Evolutionary conservation across 2,797 vertebrate species (phyloP).

Genomic region (Ciconia nigra): DNA sequence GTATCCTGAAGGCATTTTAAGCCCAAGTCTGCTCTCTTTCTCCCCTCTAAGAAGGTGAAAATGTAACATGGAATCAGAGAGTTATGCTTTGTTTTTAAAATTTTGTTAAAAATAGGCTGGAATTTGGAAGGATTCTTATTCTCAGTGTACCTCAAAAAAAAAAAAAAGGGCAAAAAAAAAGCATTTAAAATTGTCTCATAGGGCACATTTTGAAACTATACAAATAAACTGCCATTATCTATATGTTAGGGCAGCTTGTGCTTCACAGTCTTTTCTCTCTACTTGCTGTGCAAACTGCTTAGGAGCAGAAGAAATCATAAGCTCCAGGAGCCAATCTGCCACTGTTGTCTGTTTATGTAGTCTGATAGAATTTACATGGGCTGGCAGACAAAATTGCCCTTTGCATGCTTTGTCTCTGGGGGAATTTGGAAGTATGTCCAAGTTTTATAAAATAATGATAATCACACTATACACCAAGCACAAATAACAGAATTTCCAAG

Average conservation of each 20-base stretch:
- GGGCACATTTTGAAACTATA: background rate
- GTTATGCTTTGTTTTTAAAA: background rate
- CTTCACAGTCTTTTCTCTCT: background rate
- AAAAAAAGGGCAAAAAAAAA: background rate
- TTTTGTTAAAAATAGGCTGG: background rate
- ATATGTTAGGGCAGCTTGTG: background rate
- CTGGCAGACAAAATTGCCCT: conserved; percentile 44
- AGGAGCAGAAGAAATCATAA: background rate
- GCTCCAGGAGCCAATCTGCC: conserved; percentile 39
- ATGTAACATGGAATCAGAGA: background rate
- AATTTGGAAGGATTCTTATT: background rate
- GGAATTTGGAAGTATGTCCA: conserved; percentile 12
- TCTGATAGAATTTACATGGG: conserved; percentile 26
- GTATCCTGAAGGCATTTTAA: background rate
- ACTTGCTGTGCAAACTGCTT: background rate
- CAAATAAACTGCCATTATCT: background rate
- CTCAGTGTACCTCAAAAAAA: background rate
- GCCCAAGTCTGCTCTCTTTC: background rate
- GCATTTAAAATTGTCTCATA: background rate
- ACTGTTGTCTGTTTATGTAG: conserved; percentile 33
- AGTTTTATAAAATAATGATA: conserved; percentile 19
- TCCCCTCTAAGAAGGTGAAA: background rate
- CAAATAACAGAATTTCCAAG: background rate
- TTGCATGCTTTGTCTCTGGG: conserved; percentile 30
- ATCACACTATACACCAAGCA: background rate